phyloP scores from a whole-genome alignment of 2,113 vertebrate genomes.

The Myrmecobius fasciatus region DNA sequence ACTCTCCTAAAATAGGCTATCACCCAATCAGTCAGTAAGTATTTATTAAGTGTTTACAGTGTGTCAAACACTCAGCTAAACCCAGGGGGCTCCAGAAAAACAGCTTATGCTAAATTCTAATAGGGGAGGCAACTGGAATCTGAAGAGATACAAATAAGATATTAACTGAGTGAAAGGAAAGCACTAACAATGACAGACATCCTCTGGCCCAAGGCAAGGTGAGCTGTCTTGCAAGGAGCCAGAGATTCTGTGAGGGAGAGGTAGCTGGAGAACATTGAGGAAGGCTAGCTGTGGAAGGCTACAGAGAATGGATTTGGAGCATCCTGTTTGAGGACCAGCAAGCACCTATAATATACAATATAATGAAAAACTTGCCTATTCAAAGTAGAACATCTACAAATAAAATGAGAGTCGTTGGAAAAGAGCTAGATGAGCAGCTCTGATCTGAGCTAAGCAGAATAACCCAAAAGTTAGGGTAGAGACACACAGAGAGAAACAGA shows the following conservation, averaged over 20 bases:
- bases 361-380: neutral
- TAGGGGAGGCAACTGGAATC: neutral
- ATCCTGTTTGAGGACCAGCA: neutral
- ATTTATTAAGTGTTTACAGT: neutral
- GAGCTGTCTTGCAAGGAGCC: neutral
- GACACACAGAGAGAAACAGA: no score
- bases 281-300: neutral
- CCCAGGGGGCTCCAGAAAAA: neutral
- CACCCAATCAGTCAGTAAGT: neutral
- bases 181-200: neutral
- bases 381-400: neutral
- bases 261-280: neutral
- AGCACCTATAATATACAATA: neutral
- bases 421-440: conserved; percentile 3
- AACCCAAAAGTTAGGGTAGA: neutral
- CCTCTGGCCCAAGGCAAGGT: neutral
- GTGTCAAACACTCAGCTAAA: neutral
- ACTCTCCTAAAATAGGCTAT: neutral
- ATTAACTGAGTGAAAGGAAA: neutral
- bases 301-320: neutral
- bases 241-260: neutral
- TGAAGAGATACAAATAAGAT: neutral
- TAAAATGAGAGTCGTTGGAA: neutral
- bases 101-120: no score
- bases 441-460: conserved; percentile 21